Evolutionary conservation across 1,140 invertebrate species (phyloP).

Genomic region (Meloidogyne floridensis): DNA sequence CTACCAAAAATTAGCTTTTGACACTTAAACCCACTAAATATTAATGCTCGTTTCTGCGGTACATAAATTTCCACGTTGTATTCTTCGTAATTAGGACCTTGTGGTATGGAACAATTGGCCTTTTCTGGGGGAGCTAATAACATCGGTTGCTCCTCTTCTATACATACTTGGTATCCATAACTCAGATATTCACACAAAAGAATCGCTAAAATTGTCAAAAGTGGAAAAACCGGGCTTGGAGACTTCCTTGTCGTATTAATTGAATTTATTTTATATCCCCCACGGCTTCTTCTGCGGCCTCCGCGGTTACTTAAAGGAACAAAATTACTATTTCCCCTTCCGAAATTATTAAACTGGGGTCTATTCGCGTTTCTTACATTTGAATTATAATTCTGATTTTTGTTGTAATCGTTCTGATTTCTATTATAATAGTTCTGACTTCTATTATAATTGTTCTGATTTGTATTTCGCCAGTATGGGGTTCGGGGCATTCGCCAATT

Average conservation of each 20-base stretch:
- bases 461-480: too few species aligned
- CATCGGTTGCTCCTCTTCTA: background rate
- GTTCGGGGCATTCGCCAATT: too few species aligned
- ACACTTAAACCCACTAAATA: slow-evolving; percentile 11
- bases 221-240: background rate
- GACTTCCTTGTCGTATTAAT: background rate
- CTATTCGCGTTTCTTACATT: background rate
- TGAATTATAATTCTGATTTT: too few species aligned
- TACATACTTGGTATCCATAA: background rate
- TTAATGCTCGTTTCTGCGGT: background rate
- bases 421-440: too few species aligned
- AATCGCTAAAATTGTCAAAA: background rate
- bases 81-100: background rate
- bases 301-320: background rate
- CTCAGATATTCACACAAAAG: background rate
- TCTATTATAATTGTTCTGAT: too few species aligned
- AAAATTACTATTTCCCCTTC: background rate
- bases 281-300: background rate
- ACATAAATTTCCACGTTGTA: background rate
- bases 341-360: background rate
- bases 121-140: background rate
- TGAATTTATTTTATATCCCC: slow-evolving; percentile 3
- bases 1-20: background rate
- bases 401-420: too few species aligned
- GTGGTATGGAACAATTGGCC: background rate